Percentiles rank a stretch among this genome's conserved stretches.
Conservation (phyloP, 2,797 vertebrate genomes). For the Hippocampus kuda region DNA sequence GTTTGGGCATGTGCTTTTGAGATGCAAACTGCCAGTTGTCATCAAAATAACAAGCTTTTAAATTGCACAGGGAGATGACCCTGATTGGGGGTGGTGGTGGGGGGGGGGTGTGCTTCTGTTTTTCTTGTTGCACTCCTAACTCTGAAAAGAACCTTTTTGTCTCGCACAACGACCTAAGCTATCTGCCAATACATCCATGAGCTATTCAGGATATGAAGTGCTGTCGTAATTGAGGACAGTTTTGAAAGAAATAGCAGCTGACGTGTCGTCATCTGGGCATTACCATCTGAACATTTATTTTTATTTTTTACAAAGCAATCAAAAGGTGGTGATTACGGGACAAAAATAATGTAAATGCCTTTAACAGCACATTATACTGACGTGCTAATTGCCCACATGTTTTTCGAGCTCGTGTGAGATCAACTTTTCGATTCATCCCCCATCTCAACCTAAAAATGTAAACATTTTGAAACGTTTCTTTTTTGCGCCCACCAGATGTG, state of each 20-base stretch:
- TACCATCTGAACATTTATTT: slow-evolving; percentile 13
- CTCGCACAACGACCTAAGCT: neutral
- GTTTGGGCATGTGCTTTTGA: too few species aligned
- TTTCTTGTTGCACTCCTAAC: too few species aligned
- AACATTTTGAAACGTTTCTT: neutral
- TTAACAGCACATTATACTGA: neutral
- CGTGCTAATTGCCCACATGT: neutral
- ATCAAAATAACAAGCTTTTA: too few species aligned
- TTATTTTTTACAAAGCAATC: neutral
- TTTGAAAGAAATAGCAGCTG: neutral
- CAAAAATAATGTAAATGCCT: slow-evolving; percentile 19
- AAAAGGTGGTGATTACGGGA: neutral
- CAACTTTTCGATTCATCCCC: neutral
- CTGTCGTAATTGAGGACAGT: neutral
- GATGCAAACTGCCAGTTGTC: too few species aligned
- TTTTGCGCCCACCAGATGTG: slow-evolving; percentile 68
- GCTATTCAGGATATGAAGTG: neutral
- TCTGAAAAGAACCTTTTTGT: neutral
- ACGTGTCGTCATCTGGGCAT: slow-evolving; percentile 4
- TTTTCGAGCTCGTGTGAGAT: too few species aligned
- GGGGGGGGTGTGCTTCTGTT: too few species aligned
- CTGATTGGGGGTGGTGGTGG: too few species aligned
- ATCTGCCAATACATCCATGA: neutral
- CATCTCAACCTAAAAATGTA: neutral
- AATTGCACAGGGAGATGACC: too few species aligned